These are phyloP conservation scores for Glaucomys volans DNA, from an alignment of 2,113 vertebrate species.

Conservation along the genomic window DNA sequence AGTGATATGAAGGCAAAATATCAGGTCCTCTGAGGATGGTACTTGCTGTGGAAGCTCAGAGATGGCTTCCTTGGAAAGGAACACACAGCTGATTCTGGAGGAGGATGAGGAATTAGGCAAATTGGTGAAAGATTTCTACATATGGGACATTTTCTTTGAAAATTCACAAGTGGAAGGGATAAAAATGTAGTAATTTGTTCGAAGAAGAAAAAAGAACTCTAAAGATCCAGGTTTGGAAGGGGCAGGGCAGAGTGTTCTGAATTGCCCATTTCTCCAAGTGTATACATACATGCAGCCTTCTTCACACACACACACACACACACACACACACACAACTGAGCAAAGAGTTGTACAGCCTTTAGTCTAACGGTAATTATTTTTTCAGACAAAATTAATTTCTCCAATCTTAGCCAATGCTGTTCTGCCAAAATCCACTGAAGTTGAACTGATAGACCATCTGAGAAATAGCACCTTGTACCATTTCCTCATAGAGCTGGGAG, in stretches of 20 bases:
- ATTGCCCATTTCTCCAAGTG: neutral
- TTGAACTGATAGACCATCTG: neutral
- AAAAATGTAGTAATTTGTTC: neutral
- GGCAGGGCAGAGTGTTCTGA: neutral
- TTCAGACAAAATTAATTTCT: constrained; percentile 19
- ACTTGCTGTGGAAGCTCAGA: neutral
- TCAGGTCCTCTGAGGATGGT: neutral
- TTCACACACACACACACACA: neutral
- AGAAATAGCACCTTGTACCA: neutral
- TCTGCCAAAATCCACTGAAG: constrained; percentile 30
- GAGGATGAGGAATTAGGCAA: neutral
- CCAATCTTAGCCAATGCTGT: neutral
- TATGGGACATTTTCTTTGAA: neutral
- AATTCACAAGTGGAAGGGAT: neutral
- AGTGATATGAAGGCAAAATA: neutral
- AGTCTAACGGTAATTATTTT: constrained; percentile 22
- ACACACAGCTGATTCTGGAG: neutral
- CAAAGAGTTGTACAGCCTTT: neutral
- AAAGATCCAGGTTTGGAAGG: neutral
- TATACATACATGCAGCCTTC: neutral
- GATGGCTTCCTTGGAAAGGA: neutral
- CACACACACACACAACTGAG: neutral
- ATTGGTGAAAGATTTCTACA: neutral
- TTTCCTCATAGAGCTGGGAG: neutral
- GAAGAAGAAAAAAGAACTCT: neutral